Evolutionary conservation across 2,888 invertebrate genomes (phyloP), one percentile per base, ranked within the genome.

Genomic region (Taenaris catops): DNA sequence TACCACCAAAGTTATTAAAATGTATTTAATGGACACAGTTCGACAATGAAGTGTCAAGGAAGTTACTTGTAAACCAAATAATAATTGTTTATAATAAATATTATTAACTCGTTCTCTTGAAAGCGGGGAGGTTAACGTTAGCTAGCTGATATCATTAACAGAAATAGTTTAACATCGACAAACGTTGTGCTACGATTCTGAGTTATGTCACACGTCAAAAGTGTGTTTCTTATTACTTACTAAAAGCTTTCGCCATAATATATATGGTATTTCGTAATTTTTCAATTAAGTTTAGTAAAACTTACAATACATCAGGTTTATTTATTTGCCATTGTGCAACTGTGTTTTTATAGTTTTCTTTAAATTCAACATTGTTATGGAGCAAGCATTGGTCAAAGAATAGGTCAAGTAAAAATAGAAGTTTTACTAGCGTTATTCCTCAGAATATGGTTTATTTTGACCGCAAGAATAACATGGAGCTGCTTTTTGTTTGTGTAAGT

Each of bases 381-480:
- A 49, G 55, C n/a, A n/a, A n/a, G 52, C 57, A 55, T 51, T 64
- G 65, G 64, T 65, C 57, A 63, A 53, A 71, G 69, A 75, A 73
- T 78, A 61, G 76, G 78, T 78, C 79, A 72, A 46, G 46, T 65
- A 60, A 62, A 75, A 79, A 79, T 78, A 79, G 71, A n/a, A n/a
- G n/a, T 55, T 51, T 53, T 74, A 73, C 71, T 71, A 67, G 70
- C 65, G 56, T 66, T 67, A 47, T 73, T 72, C 71, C 67, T 75
- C 68, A 71, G 65, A 63, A 75, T 67, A 67, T 20, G 20, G 25
- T 21, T 32, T 24, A 32, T 32, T 32, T 8, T 49, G 38, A 37
- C 49, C 53, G 53, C 47, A 51, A 51, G 55, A 49, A 53, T 51
- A 50, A 36, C 53, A 48, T 69, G 64, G 71, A 66, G n/a, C n/a